Percentiles rank a stretch among this genome's conserved stretches.
These are phyloP conservation scores for Gorsachius goisagi DNA, from an alignment of 2,113 vertebrate species.

Conservation along the genomic window DNA sequence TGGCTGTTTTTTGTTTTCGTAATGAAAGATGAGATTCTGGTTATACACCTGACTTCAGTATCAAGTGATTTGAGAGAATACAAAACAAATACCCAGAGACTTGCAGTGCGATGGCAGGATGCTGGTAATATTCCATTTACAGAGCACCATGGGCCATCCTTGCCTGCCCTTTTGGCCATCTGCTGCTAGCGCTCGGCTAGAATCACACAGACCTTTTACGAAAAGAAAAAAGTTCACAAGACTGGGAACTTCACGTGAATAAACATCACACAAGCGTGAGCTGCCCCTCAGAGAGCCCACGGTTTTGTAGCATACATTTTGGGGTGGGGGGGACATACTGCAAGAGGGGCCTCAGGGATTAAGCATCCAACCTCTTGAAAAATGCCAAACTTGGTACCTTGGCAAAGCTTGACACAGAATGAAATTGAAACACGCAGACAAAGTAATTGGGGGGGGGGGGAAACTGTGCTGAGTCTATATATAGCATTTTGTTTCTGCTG, in stretches of 20 bases:
- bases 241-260: background rate
- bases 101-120: background rate
- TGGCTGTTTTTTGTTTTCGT: background rate
- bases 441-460: background rate
- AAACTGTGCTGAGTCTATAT: slow-evolving; percentile 14
- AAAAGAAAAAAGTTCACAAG: background rate
- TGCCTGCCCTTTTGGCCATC: slow-evolving; percentile 46
- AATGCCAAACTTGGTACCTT: background rate
- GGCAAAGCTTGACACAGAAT: background rate
- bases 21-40: background rate
- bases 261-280: background rate
- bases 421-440: background rate
- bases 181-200: background rate
- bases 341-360: background rate
- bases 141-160: slow-evolving; percentile 12
- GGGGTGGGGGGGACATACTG: background rate
- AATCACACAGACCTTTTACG: background rate
- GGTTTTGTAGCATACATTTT: background rate
- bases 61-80: background rate
- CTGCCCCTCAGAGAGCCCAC: background rate
- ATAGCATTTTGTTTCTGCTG: slow-evolving; percentile 24
- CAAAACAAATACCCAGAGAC: slow-evolving; percentile 3
- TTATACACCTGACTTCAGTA: slow-evolving; percentile 2
- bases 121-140: slow-evolving; percentile 45
- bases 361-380: background rate